Conservation (phyloP, 2,888 invertebrate genomes). For the Druceiella hillmani region DNA sequence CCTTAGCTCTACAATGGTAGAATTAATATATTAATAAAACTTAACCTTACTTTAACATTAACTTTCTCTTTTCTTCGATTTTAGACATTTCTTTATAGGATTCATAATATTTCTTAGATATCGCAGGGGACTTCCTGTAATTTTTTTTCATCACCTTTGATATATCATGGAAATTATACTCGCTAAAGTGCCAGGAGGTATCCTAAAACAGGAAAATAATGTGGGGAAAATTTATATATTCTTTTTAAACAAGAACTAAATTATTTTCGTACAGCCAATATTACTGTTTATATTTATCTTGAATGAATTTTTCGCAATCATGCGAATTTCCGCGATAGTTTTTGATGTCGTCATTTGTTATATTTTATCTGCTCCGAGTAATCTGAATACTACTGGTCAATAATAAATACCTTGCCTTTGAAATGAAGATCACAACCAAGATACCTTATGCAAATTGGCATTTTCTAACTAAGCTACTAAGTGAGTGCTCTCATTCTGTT, state of each 20-base stretch:
- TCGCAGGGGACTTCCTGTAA: conserved; percentile 54
- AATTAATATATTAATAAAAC: conserved; percentile 8
- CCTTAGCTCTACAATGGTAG: too few species aligned
- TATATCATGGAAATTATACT: conserved; percentile 66
- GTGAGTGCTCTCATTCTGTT: too few species aligned
- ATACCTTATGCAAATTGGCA: too few species aligned
- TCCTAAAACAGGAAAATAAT: conserved; percentile 34
- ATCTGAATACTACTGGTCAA: too few species aligned
- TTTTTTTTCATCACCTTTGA: conserved; percentile 59
- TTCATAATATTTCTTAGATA: conserved; percentile 50
- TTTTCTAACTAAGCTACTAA: too few species aligned
- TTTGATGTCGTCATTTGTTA: conserved; percentile 52
- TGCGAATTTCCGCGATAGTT: conserved; percentile 52
- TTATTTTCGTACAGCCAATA: conserved; percentile 21
- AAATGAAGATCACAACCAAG: too few species aligned
- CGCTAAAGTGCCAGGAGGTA: conserved; percentile 56
- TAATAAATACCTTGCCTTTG: too few species aligned
- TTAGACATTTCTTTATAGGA: conserved; percentile 48
- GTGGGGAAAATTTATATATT: conserved; percentile 4
- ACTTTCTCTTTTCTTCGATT: conserved; percentile 49
- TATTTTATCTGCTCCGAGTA: too few species aligned
- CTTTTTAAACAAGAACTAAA: conserved; percentile 11
- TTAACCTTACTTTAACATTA: conserved; percentile 54
- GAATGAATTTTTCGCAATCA: conserved; percentile 55
- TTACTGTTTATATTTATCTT: conserved; percentile 53